These are phyloP conservation scores for Phalanger gymnotis DNA, from an alignment of 2,797 vertebrate genomes.

Conservation along the genomic window DNA sequence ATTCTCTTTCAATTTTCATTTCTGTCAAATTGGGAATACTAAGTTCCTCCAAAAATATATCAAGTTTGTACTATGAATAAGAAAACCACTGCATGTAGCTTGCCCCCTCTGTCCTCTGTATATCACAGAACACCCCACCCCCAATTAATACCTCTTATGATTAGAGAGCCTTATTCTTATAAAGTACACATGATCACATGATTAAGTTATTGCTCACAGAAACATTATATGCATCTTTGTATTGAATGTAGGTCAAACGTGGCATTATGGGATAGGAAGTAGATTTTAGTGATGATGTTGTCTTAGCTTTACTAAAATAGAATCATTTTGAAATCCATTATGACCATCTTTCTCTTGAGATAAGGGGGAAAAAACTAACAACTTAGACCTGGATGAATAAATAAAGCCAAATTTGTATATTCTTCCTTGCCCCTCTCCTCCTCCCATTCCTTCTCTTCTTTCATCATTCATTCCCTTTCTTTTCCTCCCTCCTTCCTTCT, in stretches of 20 bases:
- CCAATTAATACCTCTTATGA: neutral
- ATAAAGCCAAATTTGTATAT: neutral
- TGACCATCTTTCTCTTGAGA: neutral
- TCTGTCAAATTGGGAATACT: conserved; percentile 36
- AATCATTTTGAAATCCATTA: neutral
- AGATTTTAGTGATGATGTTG: neutral
- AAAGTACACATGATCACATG: neutral
- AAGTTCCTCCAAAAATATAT: conserved; percentile 40
- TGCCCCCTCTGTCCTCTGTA: neutral
- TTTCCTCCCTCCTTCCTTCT: neutral
- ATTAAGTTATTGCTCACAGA: neutral
- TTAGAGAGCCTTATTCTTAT: neutral
- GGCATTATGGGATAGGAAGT: neutral
- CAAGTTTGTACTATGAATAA: conserved; percentile 4
- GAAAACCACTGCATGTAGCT: neutral
- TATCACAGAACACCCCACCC: conserved; percentile 32
- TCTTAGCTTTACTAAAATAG: conserved; percentile 23
- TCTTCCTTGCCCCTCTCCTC: neutral
- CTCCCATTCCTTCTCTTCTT: neutral
- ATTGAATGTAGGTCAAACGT: neutral
- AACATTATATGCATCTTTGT: neutral
- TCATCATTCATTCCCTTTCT: neutral
- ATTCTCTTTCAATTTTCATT: conserved; percentile 58
- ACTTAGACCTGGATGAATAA: neutral
- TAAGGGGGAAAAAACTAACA: neutral